Evolutionary conservation across 1,140 invertebrate species (phyloP).

Genomic region (Drosophila eugracilis): DNA sequence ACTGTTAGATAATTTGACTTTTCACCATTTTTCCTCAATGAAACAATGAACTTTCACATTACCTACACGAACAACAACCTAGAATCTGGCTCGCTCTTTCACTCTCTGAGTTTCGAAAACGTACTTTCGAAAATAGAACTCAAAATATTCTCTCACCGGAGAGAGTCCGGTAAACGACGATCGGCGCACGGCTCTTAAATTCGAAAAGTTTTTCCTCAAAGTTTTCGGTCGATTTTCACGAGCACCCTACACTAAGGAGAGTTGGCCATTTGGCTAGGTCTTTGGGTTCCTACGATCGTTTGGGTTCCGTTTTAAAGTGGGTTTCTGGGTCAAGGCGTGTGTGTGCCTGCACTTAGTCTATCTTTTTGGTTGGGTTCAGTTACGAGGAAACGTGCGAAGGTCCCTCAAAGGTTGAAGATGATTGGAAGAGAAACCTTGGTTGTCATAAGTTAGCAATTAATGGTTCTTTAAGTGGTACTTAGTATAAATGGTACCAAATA

Average conservation of each 20-base stretch:
- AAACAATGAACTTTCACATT: conserved; percentile 84
- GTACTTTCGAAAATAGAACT: conserved; percentile 66
- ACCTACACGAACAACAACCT: conserved; percentile 47
- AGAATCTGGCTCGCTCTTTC: conserved; percentile 17
- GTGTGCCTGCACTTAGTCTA: conserved; percentile 37
- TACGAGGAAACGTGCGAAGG: conserved; percentile 24
- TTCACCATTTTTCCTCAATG: conserved; percentile 80
- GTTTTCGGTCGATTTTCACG: conserved; percentile 27
- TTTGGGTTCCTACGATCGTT: conserved; percentile 22
- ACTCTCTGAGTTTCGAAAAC: conserved; percentile 47
- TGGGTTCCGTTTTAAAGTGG: conserved; percentile 41
- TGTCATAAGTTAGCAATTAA: conserved; percentile 12
- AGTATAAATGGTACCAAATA: neutral
- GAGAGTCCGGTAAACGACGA: conserved; percentile 8
- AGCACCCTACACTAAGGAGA: conserved; percentile 60
- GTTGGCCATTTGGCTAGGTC: conserved; percentile 19
- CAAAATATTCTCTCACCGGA: conserved; percentile 2
- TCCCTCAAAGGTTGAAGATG: conserved; percentile 17
- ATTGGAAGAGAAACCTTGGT: conserved; percentile 28
- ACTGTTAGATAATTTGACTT: conserved; percentile 79
- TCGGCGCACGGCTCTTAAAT: conserved; percentile 62
- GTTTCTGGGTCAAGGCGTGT: conserved; percentile 72
- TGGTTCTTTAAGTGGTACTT: conserved; percentile 13
- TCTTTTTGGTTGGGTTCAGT: conserved; percentile 1
- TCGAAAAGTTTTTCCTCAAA: conserved; percentile 69